These are phyloP conservation scores for Bombycilla garrulus DNA, from an alignment of 2,113 vertebrate genomes.

Conservation along the genomic window DNA sequence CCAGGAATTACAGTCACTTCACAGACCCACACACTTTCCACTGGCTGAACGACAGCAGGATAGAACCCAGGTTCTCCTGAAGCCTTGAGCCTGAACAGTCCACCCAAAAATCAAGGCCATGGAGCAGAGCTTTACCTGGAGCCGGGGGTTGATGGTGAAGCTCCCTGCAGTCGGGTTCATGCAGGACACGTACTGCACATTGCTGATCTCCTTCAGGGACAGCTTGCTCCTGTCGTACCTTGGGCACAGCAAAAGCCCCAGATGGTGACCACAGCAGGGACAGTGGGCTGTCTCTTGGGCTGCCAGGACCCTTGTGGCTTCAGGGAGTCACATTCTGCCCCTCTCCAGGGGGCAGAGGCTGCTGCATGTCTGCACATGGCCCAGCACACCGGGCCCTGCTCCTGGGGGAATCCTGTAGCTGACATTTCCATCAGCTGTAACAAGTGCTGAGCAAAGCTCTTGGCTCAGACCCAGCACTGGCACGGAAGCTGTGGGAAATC, in stretches of 20 bases:
- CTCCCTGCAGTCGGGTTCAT: slow-evolving; percentile 95
- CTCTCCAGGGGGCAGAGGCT: background rate
- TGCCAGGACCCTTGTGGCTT: background rate
- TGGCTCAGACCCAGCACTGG: background rate
- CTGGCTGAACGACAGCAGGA: background rate
- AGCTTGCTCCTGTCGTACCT: slow-evolving; percentile 95
- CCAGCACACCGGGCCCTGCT: background rate
- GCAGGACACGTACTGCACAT: slow-evolving; percentile 92
- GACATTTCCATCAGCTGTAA: background rate
- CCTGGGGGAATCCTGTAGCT: background rate
- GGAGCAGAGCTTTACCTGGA: slow-evolving; percentile 80
- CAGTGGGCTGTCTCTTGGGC: background rate
- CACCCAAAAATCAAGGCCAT: accelerated
- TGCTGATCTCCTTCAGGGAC: slow-evolving; percentile 88
- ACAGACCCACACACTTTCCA: background rate
- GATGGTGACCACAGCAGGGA: background rate
- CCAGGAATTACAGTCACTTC: background rate
- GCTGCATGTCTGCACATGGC: accelerated
- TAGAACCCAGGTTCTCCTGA: background rate
- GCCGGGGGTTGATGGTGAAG: slow-evolving; percentile 94
- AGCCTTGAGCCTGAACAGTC: background rate
- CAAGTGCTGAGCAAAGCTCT: background rate
- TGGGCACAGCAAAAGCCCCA: background rate
- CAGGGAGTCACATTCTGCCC: background rate
- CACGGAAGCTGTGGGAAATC: background rate